Conservation (phyloP, 2,888 invertebrate genomes). For the Macrosoma leucophasiata region DNA sequence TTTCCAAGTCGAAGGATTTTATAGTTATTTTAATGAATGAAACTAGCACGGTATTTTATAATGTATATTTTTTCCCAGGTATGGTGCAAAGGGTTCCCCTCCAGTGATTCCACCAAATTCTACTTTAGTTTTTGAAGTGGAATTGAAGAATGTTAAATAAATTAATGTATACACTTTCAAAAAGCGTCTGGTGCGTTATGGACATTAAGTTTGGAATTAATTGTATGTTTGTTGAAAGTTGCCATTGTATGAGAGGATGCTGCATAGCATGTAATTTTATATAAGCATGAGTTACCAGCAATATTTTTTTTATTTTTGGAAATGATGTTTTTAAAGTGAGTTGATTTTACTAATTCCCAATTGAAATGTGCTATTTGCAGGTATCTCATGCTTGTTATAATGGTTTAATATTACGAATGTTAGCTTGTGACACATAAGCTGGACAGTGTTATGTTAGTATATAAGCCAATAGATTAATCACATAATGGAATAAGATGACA, state of each 20-base stretch:
- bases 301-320: conserved; percentile 2
- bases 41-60: no score
- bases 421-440: no score
- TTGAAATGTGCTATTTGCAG: no score
- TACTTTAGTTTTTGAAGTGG: conserved; percentile 91
- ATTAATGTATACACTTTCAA: conserved; percentile 18
- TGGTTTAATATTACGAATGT: no score
- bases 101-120: conserved; percentile 93
- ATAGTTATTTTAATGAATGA: no score
- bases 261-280: conserved; percentile 12
- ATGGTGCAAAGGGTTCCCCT: conserved; percentile 85
- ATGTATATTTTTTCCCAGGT: conserved; percentile 73
- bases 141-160: conserved; percentile 87
- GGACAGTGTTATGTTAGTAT: no score
- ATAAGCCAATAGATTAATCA: no score
- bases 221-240: conserved; percentile 5
- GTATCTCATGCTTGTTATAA: conserved; percentile 31
- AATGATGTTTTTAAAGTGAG: no score
- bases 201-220: conserved; percentile 21
- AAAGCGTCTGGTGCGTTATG: conserved; percentile 29
- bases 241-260: conserved; percentile 17
- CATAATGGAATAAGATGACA: no score
- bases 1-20: no score
- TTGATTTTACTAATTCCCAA: no score
- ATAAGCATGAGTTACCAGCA: conserved; percentile 5